Conservation (phyloP, 2,797 vertebrate species). For the Parauchenoglanis punctatus region DNA sequence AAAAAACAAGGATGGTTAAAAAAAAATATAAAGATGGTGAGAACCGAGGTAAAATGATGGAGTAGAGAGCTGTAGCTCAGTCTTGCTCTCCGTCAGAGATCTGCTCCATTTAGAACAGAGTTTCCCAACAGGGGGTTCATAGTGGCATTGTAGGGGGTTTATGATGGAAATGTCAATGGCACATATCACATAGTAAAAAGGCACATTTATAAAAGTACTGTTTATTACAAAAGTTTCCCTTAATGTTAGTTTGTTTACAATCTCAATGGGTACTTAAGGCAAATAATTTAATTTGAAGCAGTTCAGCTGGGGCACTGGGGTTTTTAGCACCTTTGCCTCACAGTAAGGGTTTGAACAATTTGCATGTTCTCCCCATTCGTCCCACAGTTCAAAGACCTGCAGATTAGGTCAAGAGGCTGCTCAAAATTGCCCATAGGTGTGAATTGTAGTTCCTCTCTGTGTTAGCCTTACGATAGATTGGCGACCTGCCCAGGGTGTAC, state of each 20-base stretch:
- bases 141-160: constrained; percentile 8
- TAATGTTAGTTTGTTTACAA: not conserved
- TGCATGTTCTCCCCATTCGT: too few species aligned
- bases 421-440: too few species aligned
- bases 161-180: not conserved
- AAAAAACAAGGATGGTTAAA: constrained; percentile 3
- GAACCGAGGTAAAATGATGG: not conserved
- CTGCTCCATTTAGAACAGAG: constrained; percentile 5
- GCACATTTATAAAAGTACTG: not conserved
- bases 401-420: too few species aligned
- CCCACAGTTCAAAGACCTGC: too few species aligned
- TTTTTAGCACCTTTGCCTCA: too few species aligned
- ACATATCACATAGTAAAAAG: not conserved
- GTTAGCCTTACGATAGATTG: too few species aligned
- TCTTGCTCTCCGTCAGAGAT: not conserved
- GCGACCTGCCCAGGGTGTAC: too few species aligned
- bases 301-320: not conserved
- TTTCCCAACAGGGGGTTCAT: constrained; percentile 11
- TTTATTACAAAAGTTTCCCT: not conserved
- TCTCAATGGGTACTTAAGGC: not conserved
- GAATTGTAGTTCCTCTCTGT: too few species aligned
- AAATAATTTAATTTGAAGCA: not conserved
- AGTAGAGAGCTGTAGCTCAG: not conserved
- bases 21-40: not conserved
- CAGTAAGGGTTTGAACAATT: too few species aligned